Conservation (phyloP, 2,113 vertebrate species). For the Callipepla californica region DNA sequence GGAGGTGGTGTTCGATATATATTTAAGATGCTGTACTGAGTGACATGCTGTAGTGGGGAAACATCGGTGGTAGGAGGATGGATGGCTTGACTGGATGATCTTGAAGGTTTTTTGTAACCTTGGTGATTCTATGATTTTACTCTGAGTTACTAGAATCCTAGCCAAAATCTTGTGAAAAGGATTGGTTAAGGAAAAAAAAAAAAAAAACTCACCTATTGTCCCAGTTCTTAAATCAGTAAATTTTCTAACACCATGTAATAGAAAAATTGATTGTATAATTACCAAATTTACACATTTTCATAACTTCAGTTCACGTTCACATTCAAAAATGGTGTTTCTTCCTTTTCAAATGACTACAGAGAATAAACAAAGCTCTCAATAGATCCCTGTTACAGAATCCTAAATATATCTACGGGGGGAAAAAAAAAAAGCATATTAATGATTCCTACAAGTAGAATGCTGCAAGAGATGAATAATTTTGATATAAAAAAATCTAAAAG, state of each 20-base stretch:
- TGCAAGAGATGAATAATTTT: background rate
- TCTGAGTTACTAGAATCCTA: background rate
- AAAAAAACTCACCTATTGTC: background rate
- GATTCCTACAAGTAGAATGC: fast-evolving
- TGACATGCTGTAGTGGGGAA: no score
- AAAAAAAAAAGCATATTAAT: background rate
- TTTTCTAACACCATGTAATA: background rate
- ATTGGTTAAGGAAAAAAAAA: no score
- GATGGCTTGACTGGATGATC: no score
- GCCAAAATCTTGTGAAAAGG: background rate
- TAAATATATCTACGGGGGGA: background rate
- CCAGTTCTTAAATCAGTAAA: background rate
- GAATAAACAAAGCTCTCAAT: background rate
- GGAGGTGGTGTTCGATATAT: no score
- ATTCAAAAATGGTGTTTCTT: background rate
- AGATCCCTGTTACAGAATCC: background rate
- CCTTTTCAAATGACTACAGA: background rate
- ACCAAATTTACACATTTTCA: background rate
- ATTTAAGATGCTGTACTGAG: no score
- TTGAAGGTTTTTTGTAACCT: background rate
- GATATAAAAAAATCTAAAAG: background rate
- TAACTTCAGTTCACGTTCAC: background rate
- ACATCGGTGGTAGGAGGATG: no score
- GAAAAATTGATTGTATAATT: background rate
- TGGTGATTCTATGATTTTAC: conserved; percentile 36